Evolutionary conservation across 2,797 vertebrate species (phyloP).

Genomic region (Lithobates sylvaticus): DNA sequence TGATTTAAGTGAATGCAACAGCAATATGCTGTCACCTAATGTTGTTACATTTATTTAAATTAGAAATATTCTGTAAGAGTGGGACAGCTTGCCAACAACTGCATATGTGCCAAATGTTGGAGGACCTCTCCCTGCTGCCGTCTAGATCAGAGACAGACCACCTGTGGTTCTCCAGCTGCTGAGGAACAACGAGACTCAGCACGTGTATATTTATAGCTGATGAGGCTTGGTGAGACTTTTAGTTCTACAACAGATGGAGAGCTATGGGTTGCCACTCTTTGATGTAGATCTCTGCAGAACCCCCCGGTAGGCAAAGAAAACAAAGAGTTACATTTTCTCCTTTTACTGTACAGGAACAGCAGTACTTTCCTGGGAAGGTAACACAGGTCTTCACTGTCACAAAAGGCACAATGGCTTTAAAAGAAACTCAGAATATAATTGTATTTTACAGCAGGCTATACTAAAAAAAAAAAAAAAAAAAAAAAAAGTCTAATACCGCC

Average conservation of each 20-base stretch:
- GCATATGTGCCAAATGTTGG: background rate
- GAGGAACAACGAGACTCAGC: background rate
- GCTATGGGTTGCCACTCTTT: background rate
- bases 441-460: background rate
- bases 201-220: background rate
- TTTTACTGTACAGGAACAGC: background rate
- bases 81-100: background rate
- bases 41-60: background rate
- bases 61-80: background rate
- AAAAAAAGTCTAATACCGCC: no score
- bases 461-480: no score
- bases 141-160: background rate
- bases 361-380: background rate
- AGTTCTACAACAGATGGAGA: conserved; percentile 3
- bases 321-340: background rate
- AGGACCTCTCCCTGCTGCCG: conserved; percentile 1
- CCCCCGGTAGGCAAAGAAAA: background rate
- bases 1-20: background rate
- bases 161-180: background rate
- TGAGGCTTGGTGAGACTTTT: conserved; percentile 1
- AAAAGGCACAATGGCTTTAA: background rate
- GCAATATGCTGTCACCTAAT: background rate
- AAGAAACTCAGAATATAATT: background rate
- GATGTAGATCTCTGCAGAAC: background rate
- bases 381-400: background rate